phyloP scores from a whole-genome alignment of 2,888 invertebrate genomes.

The Poecilobothrus nobilitatus region DNA sequence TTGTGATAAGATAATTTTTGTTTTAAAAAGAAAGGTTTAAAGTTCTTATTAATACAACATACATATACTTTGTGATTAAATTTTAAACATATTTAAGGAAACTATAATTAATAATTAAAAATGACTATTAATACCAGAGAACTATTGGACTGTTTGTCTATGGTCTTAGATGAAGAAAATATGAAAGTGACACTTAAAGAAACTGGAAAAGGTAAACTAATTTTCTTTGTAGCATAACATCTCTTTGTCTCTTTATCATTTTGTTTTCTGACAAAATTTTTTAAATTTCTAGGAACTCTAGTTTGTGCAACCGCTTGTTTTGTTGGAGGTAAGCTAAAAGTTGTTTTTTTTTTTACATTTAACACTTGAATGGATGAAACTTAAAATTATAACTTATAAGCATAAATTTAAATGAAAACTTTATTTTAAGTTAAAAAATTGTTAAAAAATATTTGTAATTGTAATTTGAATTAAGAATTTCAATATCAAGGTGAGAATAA shows the following conservation, averaged over 20 bases:
- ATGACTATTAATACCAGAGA: constrained; percentile 40
- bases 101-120: constrained; percentile 11
- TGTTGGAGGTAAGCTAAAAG: constrained; percentile 30
- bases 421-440: too few relatives aligned
- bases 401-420: too few relatives aligned
- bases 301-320: constrained; percentile 38
- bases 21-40: too few relatives aligned
- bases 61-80: neutral
- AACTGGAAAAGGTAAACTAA: constrained; percentile 31
- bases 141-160: constrained; percentile 37
- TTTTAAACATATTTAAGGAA: neutral
- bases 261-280: neutral
- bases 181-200: constrained; percentile 36
- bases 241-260: neutral
- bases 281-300: constrained; percentile 14
- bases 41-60: too few relatives aligned
- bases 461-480: too few relatives aligned
- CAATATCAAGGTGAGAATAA: too few relatives aligned
- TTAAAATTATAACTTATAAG: too few relatives aligned
- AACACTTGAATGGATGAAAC: too few relatives aligned
- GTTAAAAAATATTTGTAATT: too few relatives aligned
- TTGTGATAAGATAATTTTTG: too few relatives aligned
- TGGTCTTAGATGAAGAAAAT: constrained; percentile 38
- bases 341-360: too few relatives aligned
- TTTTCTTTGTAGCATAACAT: neutral